Percentiles rank a stretch among this genome's conserved stretches.
phyloP scores from a whole-genome alignment of 2,113 vertebrate genomes.

The Chitala chitala region DNA sequence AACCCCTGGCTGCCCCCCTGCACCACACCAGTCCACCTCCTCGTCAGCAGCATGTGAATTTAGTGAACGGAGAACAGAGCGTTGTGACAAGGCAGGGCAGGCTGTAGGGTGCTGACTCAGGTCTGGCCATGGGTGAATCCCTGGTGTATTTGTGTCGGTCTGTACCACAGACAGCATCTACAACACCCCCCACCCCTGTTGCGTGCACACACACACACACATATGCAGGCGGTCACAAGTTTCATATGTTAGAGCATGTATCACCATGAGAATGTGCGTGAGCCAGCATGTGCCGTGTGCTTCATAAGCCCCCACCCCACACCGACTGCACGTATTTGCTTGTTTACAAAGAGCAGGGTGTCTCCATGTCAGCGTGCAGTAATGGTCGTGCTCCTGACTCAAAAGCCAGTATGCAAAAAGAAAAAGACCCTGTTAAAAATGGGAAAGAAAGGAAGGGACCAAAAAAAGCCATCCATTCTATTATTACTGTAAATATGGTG shows the following conservation, averaged over 20 bases:
- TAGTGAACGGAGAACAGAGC: neutral
- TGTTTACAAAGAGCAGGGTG: no score
- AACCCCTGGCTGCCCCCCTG: neutral
- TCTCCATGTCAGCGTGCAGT: neutral
- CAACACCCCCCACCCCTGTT: constrained; percentile 22
- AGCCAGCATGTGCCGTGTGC: no score
- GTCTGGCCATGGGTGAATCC: constrained; percentile 20
- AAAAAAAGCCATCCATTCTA: constrained; percentile 60
- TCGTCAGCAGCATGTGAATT: no score
- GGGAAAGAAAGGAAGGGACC: constrained; percentile 22
- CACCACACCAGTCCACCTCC: no score
- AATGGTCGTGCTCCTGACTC: constrained; percentile 31
- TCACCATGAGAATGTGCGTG: no score
- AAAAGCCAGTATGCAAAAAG: constrained; percentile 22
- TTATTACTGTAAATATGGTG: constrained; percentile 73
- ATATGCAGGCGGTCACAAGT: no score
- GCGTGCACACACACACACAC: no score
- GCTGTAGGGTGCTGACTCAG: neutral
- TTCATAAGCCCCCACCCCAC: no score
- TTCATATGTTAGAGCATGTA: no score
- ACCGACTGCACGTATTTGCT: no score
- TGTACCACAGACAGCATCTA: no score
- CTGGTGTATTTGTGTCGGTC: constrained; percentile 11
- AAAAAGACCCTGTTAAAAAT: neutral
- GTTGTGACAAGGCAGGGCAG: neutral